Base-by-base conservation (phyloP, 2,113 vertebrate genomes). In the Penelope pileata region DNA sequence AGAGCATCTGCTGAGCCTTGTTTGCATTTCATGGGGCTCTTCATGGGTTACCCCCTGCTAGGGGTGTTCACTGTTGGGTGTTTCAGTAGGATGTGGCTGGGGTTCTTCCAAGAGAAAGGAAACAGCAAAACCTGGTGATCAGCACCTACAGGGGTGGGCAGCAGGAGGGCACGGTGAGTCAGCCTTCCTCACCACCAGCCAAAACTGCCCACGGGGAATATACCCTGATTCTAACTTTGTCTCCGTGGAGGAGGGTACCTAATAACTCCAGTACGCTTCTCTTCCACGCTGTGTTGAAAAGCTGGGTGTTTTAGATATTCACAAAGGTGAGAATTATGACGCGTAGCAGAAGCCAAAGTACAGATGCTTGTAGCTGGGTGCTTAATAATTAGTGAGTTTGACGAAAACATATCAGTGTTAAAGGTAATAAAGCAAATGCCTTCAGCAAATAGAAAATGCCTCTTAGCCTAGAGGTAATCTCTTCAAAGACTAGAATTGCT, bases 291-390 rank as follows among this genome's bases (percentile, higher is more conserved):
- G 45, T 4, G 21, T 13, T 32, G 68, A 59, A 91, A 93, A 91
- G 60, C 56, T 23, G 36, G 36, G 68, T 9, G 8, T 80, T 96
- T 83, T 17, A 7, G 19, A 3, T 91, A 73, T 90, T 95, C 83
- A 82, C 86, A 93, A 76, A 86, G 68, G 56, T 32, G 60, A 80
- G 59, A 95, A 94, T 91, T 70, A 51, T 2, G 16, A 81, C 40
- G 64, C 45, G 92, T 56, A 94, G 83, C 53, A 88, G 76, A 88
- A 91, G 83, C 50, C 93, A 94, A 96, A 96, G 90, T 93, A 83
- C 91, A 96, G 51, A 81, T 88, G 74, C 64, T 51, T 83, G 85
- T 53, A 86, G 73, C 38, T 42, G 26, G 94, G 90, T 58, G 76
- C 85, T 78, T 88, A 83, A 76, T 90, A 96, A 88, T 91, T 90